These are phyloP conservation scores for Lasioglossum marginatum DNA, from an alignment of 2,888 invertebrate species.

Conservation along the genomic window DNA sequence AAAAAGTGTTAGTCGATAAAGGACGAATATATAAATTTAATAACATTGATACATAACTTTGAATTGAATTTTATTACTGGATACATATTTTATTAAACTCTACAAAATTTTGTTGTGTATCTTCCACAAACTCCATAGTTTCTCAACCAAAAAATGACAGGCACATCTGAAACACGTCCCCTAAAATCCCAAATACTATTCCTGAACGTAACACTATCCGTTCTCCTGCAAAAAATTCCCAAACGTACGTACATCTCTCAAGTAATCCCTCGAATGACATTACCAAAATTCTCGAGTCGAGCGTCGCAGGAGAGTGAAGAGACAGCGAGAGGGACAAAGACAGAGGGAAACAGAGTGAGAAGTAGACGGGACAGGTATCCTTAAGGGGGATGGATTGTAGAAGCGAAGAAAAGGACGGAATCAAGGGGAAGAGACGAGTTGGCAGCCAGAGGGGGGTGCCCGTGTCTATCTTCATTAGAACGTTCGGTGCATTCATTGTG, in stretches of 20 bases:
- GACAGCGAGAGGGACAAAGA: neutral
- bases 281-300: conserved; percentile 47
- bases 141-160: neutral
- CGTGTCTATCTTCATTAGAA: conserved; percentile 67
- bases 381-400: conserved; percentile 21
- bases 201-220: neutral
- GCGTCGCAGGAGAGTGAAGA: conserved; percentile 37
- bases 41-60: no score
- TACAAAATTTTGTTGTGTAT: neutral
- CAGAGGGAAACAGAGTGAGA: neutral
- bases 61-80: no score
- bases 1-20: no score
- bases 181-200: neutral
- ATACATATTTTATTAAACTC: no score
- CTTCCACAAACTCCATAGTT: neutral
- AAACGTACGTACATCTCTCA: neutral
- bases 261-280: conserved; percentile 45
- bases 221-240: neutral
- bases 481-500: conserved; percentile 60
- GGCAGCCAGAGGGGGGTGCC: conserved; percentile 40
- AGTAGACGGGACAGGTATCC: conserved; percentile 32
- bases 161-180: neutral
- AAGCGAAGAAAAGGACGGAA: conserved; percentile 12
- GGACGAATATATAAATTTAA: no score
- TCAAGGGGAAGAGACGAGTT: conserved; percentile 10